These are phyloP conservation scores for Falco columbarius DNA, from an alignment of 2,797 vertebrate species.

Conservation along the genomic window DNA sequence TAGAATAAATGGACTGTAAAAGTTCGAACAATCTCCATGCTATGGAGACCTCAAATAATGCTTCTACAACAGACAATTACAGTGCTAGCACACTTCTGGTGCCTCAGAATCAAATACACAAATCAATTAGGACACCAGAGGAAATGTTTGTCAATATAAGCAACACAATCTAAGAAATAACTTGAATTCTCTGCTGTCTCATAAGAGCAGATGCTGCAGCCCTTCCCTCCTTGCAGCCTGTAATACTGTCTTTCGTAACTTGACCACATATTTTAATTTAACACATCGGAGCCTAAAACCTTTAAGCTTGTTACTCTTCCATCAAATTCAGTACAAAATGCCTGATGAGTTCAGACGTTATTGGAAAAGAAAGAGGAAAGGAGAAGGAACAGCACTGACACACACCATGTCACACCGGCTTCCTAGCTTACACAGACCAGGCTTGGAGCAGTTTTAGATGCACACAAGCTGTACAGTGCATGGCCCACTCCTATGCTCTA, in stretches of 20 bases:
- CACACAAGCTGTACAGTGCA: not conserved
- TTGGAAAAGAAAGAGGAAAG: not conserved
- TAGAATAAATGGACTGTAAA: not conserved
- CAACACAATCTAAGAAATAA: not conserved
- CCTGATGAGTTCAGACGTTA: not conserved
- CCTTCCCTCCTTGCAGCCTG: rapidly evolving
- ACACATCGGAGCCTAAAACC: not conserved
- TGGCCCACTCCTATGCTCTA: not conserved
- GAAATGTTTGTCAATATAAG: not conserved
- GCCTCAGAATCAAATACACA: not conserved
- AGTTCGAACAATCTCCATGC: not conserved
- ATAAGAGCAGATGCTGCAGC: not conserved
- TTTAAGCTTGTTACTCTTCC: not conserved
- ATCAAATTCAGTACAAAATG: not conserved
- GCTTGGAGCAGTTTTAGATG: not conserved
- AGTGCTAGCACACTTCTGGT: not conserved
- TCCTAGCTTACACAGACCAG: not conserved
- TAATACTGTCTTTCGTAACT: not conserved
- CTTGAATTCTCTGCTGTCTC: not conserved
- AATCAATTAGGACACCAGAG: not conserved
- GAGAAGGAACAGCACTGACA: not conserved
- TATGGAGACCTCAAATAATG: not conserved
- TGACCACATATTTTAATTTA: not conserved
- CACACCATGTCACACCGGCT: not conserved
- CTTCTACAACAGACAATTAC: not conserved